A percentile compares a stretch with the other conserved stretches of the same genome.
Conservation (phyloP, 2,113 vertebrate genomes). For the Zosterops hypoxanthus region DNA sequence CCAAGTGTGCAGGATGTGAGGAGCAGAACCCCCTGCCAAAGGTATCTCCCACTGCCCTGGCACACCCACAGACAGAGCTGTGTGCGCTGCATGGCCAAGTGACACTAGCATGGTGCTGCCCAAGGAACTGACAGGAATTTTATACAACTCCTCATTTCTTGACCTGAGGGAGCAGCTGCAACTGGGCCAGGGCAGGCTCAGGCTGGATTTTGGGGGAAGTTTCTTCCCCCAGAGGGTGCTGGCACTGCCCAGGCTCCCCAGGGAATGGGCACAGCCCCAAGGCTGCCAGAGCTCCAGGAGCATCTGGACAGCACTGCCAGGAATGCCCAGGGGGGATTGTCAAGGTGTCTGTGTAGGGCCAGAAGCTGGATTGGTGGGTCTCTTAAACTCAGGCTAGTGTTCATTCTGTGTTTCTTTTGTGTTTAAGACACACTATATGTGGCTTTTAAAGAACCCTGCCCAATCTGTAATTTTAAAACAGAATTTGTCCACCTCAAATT, state of each 20-base stretch:
- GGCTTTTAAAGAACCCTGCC: background rate
- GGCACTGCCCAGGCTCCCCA: background rate
- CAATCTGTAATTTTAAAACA: background rate
- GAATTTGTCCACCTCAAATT: background rate
- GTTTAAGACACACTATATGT: background rate
- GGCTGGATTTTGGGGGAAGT: background rate
- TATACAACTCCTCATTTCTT: background rate
- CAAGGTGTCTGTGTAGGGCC: rapidly evolving
- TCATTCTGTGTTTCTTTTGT: background rate
- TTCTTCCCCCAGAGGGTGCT: background rate
- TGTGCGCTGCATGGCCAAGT: background rate
- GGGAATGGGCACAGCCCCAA: background rate
- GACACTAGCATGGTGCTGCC: background rate
- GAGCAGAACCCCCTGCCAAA: background rate
- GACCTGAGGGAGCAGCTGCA: background rate
- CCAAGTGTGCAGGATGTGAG: background rate
- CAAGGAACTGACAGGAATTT: rapidly evolving
- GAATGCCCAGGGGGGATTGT: rapidly evolving
- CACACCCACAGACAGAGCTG: rapidly evolving
- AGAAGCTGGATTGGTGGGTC: rapidly evolving
- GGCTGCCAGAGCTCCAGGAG: background rate
- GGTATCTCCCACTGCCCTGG: background rate
- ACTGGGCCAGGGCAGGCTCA: background rate
- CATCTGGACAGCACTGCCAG: background rate
- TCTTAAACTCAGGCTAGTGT: background rate